Evolutionary conservation across 2,797 vertebrate genomes (phyloP), one percentile per base, ranked within the genome.

Genomic region (Limosa lapponica): DNA sequence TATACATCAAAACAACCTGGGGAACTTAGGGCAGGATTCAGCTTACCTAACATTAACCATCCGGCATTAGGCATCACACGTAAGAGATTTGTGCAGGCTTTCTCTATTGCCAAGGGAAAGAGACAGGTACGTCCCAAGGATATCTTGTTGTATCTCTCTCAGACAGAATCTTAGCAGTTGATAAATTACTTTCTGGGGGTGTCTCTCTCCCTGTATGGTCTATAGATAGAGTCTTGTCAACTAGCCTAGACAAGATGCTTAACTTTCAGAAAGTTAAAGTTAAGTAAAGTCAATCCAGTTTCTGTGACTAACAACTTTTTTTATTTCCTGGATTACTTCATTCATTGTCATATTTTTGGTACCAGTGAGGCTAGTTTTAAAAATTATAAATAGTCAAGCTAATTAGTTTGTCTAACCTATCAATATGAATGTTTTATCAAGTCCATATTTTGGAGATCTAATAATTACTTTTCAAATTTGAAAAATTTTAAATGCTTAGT

Each of bases 131-230:
- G 1, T 84, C 36, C 39, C 55, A 51, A 92, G 59, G 58, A 93
- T 51, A 52, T 37, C 24, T 66, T 79, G 28, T 70, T n/a, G 43
- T 62, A 7, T 15, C 44, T 94, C 32, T 80, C 74, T 91, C 78
- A 85, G 87, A 64, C 64, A 89, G 59, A 87, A 95, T 87, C 82
- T 91, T 73, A 92, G 64, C 23, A 48, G 32, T 24, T 87, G 93
- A 95, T 73, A 79, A 95, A 91, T 91, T 89, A 70, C 51, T 85
- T 92, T 87, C 51, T 77, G 18, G n/a, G 9, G 7, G 4, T 80
- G 12, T 70, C 27, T 80, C 2, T 61, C 36, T 80, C 13, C 41
- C 54, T 79, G 22, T 36, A 55, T 34, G 36, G 32, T 5, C 48
- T 89, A 43, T 48, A 79, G 75, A 65, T 79, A 55, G 48, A 90